Evolutionary conservation across 2,797 vertebrate genomes (phyloP), one percentile per base, ranked within the genome.

Genomic region (Novumbra hubbsi): DNA sequence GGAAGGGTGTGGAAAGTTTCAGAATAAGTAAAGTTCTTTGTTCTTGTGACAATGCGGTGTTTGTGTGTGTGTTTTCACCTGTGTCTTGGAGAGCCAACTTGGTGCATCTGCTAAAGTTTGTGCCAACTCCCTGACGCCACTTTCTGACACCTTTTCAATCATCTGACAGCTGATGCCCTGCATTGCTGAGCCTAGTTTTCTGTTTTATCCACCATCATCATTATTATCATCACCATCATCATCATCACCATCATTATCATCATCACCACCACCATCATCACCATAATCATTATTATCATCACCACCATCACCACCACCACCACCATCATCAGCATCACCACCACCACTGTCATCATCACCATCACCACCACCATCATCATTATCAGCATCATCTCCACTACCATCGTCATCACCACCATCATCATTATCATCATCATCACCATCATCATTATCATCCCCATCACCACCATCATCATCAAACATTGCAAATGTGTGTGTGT

Each of bases 61-160:
- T 19, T 21, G 17, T 50, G 41, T 60, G 21, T n/a, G 50, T 73
- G 30, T 60, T 24, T 55, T 76, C 70, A 80, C 82, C 74, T 86
- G 82, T 70, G 67, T 65, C 70, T 68, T 64, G 2, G 62, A 64
- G 62, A 64, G 62, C 62, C 62, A 64, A 6, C 28, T 27, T 64
- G 62, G 12, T 6, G 15, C 24, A 1, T 64, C 28, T 64, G 62
- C 32, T 32, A 64, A 5, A 64, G 62, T 28, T 32, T 64, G 62
- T 28, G 28, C 62, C 62, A 64, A 30, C 62, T 64, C 62, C 28
- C 16, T 19, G 28, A 64, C 16, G 16, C 28, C 62, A 64, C 62
- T 30, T 8, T 64, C 62, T 15, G 62, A 27, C 14, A 64, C 7
- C 28, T 7, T 64, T 28, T 64, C 62, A 64, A 64, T 64, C 62